phyloP scores from a whole-genome alignment of 2,113 vertebrate genomes.

The Apodemus sylvaticus region DNA sequence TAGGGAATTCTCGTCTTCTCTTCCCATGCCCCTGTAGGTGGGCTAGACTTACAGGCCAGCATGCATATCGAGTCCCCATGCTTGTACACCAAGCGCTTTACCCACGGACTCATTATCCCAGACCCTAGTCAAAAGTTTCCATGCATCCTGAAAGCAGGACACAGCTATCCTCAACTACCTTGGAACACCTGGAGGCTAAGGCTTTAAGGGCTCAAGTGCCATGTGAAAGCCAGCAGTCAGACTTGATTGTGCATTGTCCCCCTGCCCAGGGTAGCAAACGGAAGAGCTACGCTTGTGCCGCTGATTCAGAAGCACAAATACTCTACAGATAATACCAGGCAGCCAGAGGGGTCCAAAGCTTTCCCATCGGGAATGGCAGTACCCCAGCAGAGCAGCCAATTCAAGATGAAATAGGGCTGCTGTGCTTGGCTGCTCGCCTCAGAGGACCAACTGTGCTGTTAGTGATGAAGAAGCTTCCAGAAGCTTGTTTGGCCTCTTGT shows the following conservation, averaged over 20 bases:
- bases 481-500: neutral
- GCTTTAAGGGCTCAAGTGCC: accelerated
- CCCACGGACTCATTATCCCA: neutral
- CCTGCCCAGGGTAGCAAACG: neutral
- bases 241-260: neutral
- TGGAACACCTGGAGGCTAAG: accelerated
- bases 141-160: neutral
- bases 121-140: neutral
- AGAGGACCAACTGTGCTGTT: neutral
- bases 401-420: neutral
- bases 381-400: neutral
- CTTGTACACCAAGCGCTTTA: neutral
- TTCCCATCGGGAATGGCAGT: accelerated
- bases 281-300: neutral
- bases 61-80: neutral
- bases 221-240: neutral
- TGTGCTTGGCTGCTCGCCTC: neutral
- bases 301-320: neutral
- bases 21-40: neutral
- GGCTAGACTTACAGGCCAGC: neutral
- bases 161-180: neutral
- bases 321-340: neutral
- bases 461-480: neutral
- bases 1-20: neutral
- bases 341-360: neutral